These are phyloP conservation scores for Campoletis raptor DNA, from an alignment of 2,888 invertebrate species.

Conservation along the genomic window DNA sequence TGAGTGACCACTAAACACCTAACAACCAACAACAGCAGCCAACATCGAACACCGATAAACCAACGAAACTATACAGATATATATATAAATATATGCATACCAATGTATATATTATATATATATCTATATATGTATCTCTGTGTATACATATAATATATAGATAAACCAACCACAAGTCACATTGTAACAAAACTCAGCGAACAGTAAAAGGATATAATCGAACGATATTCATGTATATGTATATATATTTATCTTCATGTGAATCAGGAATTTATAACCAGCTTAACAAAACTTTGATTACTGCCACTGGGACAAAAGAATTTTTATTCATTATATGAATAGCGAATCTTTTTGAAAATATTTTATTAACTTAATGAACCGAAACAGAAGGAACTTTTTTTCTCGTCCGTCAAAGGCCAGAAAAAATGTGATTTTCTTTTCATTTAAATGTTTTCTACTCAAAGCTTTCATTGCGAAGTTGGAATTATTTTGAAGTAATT, in stretches of 20 bases:
- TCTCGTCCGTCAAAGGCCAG: background rate
- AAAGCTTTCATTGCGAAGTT: background rate
- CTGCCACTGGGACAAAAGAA: background rate
- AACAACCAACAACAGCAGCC: constrained; percentile 84
- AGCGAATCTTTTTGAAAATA: background rate
- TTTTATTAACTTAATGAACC: background rate
- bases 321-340: background rate
- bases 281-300: constrained; percentile 14
- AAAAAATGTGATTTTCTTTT: background rate
- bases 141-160: constrained; percentile 24
- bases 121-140: constrained; percentile 46
- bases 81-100: background rate
- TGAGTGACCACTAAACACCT: constrained; percentile 84
- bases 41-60: constrained; percentile 84
- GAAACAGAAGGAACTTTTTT: background rate
- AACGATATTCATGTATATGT: constrained; percentile 74
- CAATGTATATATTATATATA: constrained; percentile 38
- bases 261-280: constrained; percentile 17
- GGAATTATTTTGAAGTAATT: background rate
- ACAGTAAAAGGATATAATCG: constrained; percentile 82
- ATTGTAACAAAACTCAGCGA: constrained; percentile 82
- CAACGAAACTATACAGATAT: constrained; percentile 78
- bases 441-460: background rate
- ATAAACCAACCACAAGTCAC: constrained; percentile 83
- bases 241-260: constrained; percentile 57